phyloP scores from a whole-genome alignment of 2,113 vertebrate species.

The Sylvietta virens region DNA sequence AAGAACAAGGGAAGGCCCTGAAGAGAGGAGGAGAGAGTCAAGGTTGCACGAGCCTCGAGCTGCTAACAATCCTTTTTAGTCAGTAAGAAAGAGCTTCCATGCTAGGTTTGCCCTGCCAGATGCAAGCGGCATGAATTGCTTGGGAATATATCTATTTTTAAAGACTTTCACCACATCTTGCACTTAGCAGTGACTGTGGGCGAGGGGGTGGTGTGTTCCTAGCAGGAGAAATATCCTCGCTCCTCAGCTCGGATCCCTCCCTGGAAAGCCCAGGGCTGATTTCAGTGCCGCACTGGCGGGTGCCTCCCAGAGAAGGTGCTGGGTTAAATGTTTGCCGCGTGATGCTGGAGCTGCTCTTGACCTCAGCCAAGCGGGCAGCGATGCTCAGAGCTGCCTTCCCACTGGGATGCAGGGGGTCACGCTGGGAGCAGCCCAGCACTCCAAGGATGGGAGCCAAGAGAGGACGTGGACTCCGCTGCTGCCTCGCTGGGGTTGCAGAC shows the following conservation, averaged over 20 bases:
- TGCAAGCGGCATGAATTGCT: slow-evolving; percentile 43
- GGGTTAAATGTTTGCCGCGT: not conserved
- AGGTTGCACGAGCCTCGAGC: slow-evolving; percentile 8
- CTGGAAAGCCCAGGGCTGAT: slow-evolving; percentile 3
- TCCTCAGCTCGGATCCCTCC: not conserved
- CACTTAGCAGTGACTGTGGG: slow-evolving; percentile 53
- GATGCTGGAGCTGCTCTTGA: not conserved
- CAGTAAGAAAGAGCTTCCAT: slow-evolving; percentile 26
- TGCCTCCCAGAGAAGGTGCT: not conserved
- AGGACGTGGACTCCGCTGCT: fast-evolving
- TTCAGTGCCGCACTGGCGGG: not conserved
- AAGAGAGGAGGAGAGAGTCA: slow-evolving; percentile 14
- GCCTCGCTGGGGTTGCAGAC: fast-evolving
- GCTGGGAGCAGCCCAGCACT: not conserved
- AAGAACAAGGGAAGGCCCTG: slow-evolving; percentile 37
- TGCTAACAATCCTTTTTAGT: slow-evolving; percentile 34
- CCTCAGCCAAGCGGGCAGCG: not conserved
- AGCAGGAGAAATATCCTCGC: slow-evolving; percentile 28
- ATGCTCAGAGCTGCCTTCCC: not conserved
- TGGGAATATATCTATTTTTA: slow-evolving; percentile 62
- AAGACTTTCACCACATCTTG: slow-evolving; percentile 50
- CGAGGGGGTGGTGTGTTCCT: slow-evolving; percentile 42
- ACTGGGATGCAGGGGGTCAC: fast-evolving
- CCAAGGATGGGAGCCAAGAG: not conserved
- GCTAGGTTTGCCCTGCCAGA: slow-evolving; percentile 37